Conservation (phyloP, 2,888 invertebrate species). For the Anthophora plumipes region DNA sequence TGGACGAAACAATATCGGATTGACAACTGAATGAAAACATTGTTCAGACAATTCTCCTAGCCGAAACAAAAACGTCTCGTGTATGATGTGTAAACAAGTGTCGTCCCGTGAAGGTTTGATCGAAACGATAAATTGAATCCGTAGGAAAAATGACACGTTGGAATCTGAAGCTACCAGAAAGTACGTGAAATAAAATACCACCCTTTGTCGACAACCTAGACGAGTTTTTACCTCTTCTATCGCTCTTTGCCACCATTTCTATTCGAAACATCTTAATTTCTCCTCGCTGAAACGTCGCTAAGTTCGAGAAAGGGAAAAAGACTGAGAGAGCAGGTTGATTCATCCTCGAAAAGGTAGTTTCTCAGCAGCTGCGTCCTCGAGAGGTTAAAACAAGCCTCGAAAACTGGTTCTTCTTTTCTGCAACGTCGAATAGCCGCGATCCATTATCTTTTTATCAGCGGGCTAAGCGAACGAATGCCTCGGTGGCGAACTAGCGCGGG, state of each 20-base stretch:
- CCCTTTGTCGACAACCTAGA: background rate
- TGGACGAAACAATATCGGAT: slow-evolving; percentile 15
- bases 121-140: background rate
- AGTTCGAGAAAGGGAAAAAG: too few relatives aligned
- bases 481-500: background rate
- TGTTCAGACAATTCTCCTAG: background rate
- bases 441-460: slow-evolving; percentile 41
- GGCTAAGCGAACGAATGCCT: background rate
- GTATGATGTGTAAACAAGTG: background rate
- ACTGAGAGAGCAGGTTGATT: too few relatives aligned
- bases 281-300: background rate
- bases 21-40: slow-evolving; percentile 19
- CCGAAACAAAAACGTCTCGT: background rate
- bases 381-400: background rate
- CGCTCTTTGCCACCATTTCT: background rate
- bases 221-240: background rate
- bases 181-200: background rate
- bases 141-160: background rate
- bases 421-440: slow-evolving; percentile 24
- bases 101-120: background rate
- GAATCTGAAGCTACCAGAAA: background rate
- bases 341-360: background rate
- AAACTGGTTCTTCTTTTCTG: background rate
- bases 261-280: background rate
- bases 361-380: slow-evolving; percentile 5